Percentiles rank a stretch among this genome's conserved stretches.
Conservation (phyloP, 2,113 vertebrate genomes). For the Pollimyrus isidori region DNA sequence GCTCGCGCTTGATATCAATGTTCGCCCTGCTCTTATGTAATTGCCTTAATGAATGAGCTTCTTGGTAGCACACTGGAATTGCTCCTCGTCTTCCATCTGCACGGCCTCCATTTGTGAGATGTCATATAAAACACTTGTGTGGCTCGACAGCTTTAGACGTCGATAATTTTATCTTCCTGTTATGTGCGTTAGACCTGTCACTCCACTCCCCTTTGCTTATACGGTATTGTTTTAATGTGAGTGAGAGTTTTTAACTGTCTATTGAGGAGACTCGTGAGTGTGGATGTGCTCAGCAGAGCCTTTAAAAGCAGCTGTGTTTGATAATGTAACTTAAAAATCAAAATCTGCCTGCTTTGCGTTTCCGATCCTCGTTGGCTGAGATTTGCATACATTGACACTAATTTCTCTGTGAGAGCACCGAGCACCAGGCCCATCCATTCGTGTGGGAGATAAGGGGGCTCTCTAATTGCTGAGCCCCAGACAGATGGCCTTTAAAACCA, state of each 20-base stretch:
- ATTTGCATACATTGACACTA: constrained; percentile 41
- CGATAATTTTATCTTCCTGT: neutral
- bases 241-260: neutral
- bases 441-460: constrained; percentile 30
- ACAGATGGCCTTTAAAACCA: constrained; percentile 27
- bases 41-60: constrained; percentile 36
- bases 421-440: constrained; percentile 12
- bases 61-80: constrained; percentile 33
- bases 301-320: neutral
- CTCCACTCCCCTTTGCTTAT: neutral
- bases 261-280: neutral
- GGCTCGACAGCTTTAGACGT: neutral
- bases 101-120: neutral
- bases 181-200: neutral
- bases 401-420: constrained; percentile 12
- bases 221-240: neutral
- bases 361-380: constrained; percentile 8
- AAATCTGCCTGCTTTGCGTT: neutral
- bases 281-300: neutral
- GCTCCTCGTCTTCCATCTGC: constrained; percentile 5
- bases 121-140: neutral
- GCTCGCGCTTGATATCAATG: constrained; percentile 10
- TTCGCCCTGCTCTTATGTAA: constrained; percentile 26
- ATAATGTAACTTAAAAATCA: neutral
- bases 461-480: constrained; percentile 34